Evolutionary conservation across 2,888 invertebrate species (phyloP), one percentile per base, ranked within the genome.

Genomic region (Druceiella hillmani): DNA sequence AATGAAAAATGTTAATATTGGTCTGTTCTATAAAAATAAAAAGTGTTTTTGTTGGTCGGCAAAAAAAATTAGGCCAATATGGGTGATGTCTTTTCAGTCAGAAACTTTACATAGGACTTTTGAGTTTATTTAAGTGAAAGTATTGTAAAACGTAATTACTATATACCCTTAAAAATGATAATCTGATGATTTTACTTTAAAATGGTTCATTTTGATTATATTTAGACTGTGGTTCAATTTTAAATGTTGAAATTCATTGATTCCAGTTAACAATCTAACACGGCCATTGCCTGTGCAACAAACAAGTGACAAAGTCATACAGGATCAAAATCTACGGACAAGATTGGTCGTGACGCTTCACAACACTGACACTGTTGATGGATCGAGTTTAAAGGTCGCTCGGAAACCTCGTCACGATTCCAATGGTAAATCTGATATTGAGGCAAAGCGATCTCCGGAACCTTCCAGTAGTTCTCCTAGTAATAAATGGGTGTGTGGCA

Each of bases 401-500:
- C 12, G 25, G 4, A 49, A 56, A 0, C 35, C 40, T 20, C 58
- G 55, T 41, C 41, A 56, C 14, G 38, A 50, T 30, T 47, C 47
- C 14, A 52, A 45, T 38, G 47, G 43, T 39, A 50, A 30, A 39
- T 54, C 49, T 43, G 30, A n/a, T n/a, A 2, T 15, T 28, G 11
- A 47, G 40, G 25, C 50, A 53, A 31, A 50, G 48, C 39, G 9
- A 45, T 48, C 17, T 38, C 43, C 0, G 40, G 38, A 9, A 40
- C 41, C 3, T 46, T 26, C 5, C 27, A 36, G 2, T n/a, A n/a
- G n/a, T 7, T 22, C 6, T 22, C n/a, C n/a, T 22, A 3, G 39
- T 20, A 57, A 55, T 28, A 70, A 66, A 43, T 87, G 87, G 87
- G 74, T 79, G 44, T 87, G 87, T 55, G 67, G 66, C 1, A 74